Conservation (phyloP, 2,888 invertebrate species). For the Caradrina kadenii region DNA sequence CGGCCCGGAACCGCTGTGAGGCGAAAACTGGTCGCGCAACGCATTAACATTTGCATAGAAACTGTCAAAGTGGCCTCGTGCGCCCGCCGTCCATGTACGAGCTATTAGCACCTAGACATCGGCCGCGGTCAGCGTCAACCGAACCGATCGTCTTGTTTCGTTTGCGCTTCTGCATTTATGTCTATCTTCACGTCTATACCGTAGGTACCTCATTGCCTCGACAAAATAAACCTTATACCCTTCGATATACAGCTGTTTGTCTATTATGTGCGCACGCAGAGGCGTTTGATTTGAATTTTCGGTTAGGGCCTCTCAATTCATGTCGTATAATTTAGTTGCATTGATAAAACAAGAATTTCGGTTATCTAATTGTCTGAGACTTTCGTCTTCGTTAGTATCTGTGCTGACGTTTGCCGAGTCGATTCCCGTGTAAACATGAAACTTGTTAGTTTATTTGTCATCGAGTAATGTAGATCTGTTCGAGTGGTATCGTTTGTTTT, state of each 20-base stretch:
- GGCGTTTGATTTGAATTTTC: constrained; percentile 66
- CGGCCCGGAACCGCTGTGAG: constrained; percentile 87
- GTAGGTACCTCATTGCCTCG: constrained; percentile 44
- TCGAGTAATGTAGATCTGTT: constrained; percentile 4
- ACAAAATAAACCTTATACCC: constrained; percentile 66
- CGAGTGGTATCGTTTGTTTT: constrained; percentile 31
- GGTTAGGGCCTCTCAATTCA: constrained; percentile 62
- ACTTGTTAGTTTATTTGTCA: constrained; percentile 22
- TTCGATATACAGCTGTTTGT: constrained; percentile 53
- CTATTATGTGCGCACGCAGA: constrained; percentile 35
- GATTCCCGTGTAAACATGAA: constrained; percentile 60
- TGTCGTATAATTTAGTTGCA: constrained; percentile 58
- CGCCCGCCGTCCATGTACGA: constrained; percentile 70
- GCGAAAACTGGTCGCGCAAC: constrained; percentile 88
- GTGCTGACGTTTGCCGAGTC: constrained; percentile 54
- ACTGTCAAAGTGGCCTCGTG: constrained; percentile 87
- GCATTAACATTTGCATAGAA: constrained; percentile 90
- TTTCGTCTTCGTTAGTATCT: constrained; percentile 64
- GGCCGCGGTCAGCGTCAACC: constrained; percentile 68
- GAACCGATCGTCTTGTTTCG: constrained; percentile 67
- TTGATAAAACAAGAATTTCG: constrained; percentile 60
- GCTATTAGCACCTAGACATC: constrained; percentile 85
- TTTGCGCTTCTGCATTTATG: constrained; percentile 74
- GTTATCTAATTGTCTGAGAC: constrained; percentile 64
- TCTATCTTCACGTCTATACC: constrained; percentile 55